Evolutionary conservation across 2,113 vertebrate species (phyloP).

Genomic region (Xiphorhynchus elegans): DNA sequence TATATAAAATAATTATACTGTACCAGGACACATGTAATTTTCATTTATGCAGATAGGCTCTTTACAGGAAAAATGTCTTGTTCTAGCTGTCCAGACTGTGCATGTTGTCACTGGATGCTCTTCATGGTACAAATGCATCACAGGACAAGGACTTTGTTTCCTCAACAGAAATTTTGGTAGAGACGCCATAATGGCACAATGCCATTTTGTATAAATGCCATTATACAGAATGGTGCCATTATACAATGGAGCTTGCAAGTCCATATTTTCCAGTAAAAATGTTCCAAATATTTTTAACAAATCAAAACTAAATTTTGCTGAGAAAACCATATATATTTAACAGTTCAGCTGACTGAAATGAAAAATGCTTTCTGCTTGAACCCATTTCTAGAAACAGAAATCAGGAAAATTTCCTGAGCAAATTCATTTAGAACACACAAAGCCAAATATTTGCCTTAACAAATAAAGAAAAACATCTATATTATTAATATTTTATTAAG

Average conservation of each 20-base stretch:
- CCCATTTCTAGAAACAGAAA: neutral
- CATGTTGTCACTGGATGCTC: neutral
- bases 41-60: neutral
- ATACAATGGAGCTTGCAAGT: neutral
- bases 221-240: neutral
- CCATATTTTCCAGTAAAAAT: neutral
- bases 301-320: neutral
- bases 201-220: neutral
- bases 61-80: neutral
- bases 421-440: neutral
- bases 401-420: neutral
- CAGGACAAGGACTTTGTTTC: neutral
- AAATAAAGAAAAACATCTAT: neutral
- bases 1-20: neutral
- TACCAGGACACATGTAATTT: neutral
- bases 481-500: neutral
- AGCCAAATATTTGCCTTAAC: neutral
- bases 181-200: neutral
- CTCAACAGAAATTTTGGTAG: neutral
- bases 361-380: neutral
- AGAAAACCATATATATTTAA: neutral
- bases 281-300: neutral
- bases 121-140: neutral
- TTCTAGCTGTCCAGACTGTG: neutral
- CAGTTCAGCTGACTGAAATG: neutral